Conservation (phyloP, 2,888 invertebrate species). For the Amiota minor region DNA sequence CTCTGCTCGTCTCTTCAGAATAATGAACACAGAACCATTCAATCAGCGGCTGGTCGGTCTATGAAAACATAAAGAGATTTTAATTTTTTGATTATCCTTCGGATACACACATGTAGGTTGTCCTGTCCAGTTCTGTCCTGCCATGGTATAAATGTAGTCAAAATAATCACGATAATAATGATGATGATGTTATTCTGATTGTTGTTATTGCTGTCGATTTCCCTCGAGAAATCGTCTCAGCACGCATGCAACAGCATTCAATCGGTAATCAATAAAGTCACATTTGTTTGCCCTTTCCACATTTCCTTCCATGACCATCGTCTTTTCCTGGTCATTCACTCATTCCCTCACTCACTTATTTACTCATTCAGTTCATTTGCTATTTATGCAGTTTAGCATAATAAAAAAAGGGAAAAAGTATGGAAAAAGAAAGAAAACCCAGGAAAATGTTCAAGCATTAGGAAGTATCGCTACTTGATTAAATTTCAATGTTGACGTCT, state of each 20-base stretch:
- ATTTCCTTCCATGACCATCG: slow-evolving; percentile 25
- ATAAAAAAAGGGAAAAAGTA: slow-evolving; percentile 54
- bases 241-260: slow-evolving; percentile 30
- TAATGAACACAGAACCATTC: slow-evolving; percentile 65
- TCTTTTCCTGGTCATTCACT: slow-evolving; percentile 54
- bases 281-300: slow-evolving; percentile 26
- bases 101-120: slow-evolving; percentile 25
- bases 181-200: background rate
- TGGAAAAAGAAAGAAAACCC: slow-evolving; percentile 30
- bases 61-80: slow-evolving; percentile 72
- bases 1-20: slow-evolving; percentile 43
- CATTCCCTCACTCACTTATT: slow-evolving; percentile 18
- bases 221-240: slow-evolving; percentile 47
- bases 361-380: slow-evolving; percentile 54
- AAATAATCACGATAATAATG: slow-evolving; percentile 10
- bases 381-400: slow-evolving; percentile 57
- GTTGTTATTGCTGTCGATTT: slow-evolving; percentile 42
- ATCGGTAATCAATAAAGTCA: slow-evolving; percentile 65
- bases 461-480: slow-evolving; percentile 60
- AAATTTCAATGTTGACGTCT: slow-evolving; percentile 53
- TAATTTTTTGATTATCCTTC: slow-evolving; percentile 71
- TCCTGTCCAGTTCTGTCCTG: background rate
- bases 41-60: slow-evolving; percentile 61
- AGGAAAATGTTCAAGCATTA: slow-evolving; percentile 44
- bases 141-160: slow-evolving; percentile 15